Conservation (phyloP, 2,888 invertebrate species). For the Alcis repandata region DNA sequence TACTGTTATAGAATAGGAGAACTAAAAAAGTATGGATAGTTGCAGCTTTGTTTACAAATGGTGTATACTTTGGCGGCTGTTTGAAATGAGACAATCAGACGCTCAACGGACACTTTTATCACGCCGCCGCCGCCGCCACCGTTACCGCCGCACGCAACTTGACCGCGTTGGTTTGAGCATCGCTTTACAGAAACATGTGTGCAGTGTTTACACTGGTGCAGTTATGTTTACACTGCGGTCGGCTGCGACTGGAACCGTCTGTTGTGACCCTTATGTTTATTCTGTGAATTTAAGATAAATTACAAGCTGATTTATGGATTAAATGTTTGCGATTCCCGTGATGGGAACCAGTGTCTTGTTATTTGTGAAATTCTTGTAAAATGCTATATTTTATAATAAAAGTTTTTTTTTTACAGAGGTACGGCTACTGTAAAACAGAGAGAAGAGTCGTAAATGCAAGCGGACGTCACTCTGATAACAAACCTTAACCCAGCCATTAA, state of each 20-base stretch:
- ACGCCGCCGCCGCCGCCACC: not conserved
- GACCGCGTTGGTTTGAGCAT: not conserved
- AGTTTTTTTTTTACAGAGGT: not conserved
- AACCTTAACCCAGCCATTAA: not conserved
- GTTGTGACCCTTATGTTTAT: conserved; percentile 34
- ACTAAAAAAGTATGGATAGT: too few relatives aligned
- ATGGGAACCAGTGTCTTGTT: conserved; percentile 23
- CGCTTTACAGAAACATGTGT: conserved; percentile 23
- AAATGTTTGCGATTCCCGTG: conserved; percentile 29
- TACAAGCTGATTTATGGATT: conserved; percentile 44
- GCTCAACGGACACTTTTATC: not conserved
- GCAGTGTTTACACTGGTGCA: conserved; percentile 32
- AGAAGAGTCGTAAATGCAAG: conserved; percentile 1
- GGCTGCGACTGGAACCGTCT: conserved; percentile 31
- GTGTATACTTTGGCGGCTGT: too few relatives aligned
- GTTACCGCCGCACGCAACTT: not conserved
- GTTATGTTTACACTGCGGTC: conserved; percentile 33
- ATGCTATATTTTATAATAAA: not conserved
- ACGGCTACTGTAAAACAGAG: too few relatives aligned
- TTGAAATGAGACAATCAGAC: too few relatives aligned
- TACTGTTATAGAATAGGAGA: too few relatives aligned
- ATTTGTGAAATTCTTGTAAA: conserved; percentile 8
- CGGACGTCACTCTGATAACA: not conserved
- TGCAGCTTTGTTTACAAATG: too few relatives aligned
- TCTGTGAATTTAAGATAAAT: conserved; percentile 42